These are phyloP conservation scores for Platalea minor DNA, from an alignment of 2,797 vertebrate species.

Conservation along the genomic window DNA sequence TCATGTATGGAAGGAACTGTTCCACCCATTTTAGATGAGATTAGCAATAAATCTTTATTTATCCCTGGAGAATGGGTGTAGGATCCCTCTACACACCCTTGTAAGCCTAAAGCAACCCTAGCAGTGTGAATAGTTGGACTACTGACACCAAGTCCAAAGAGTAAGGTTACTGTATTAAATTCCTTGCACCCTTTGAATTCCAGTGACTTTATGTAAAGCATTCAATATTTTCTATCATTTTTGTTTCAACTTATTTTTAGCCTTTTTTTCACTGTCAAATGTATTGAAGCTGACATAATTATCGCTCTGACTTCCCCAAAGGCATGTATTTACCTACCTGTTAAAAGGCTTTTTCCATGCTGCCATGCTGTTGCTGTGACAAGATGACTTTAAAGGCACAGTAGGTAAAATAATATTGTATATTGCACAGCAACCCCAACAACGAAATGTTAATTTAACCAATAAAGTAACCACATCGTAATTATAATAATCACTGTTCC, in stretches of 20 bases:
- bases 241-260: constrained; percentile 73
- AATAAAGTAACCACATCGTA: constrained; percentile 74
- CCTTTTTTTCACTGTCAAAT: constrained; percentile 62
- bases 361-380: constrained; percentile 78
- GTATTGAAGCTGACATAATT: constrained; percentile 78
- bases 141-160: background rate
- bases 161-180: background rate
- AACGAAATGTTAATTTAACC: constrained; percentile 80
- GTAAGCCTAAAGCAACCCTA: background rate
- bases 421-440: constrained; percentile 73
- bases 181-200: background rate
- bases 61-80: background rate
- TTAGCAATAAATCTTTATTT: background rate
- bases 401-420: constrained; percentile 78
- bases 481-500: constrained; percentile 74
- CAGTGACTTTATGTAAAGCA: constrained; percentile 9
- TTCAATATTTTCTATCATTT: constrained; percentile 70
- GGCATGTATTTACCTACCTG: constrained; percentile 78
- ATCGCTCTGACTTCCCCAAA: constrained; percentile 73
- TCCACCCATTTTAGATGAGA: background rate
- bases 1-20: background rate
- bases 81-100: background rate
- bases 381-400: constrained; percentile 77
- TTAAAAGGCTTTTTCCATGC: constrained; percentile 75
- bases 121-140: background rate